phyloP scores from a whole-genome alignment of 2,797 vertebrate genomes.

The Spea hammondii region DNA sequence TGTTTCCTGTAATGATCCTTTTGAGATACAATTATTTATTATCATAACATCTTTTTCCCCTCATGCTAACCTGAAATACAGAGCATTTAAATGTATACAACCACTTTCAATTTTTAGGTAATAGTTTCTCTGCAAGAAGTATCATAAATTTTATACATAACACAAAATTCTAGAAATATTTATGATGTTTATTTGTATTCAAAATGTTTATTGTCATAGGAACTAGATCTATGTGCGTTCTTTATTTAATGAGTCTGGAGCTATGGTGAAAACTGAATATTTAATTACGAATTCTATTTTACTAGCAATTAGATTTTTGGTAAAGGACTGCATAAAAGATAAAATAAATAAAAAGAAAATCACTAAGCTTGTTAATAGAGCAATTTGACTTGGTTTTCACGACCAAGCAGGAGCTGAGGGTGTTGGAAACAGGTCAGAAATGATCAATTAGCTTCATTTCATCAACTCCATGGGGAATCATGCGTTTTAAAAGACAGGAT shows the following conservation, averaged over 20 bases:
- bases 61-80: no score
- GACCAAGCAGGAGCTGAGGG: conserved; percentile 29
- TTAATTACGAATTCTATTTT: conserved; percentile 1
- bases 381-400: conserved; percentile 38
- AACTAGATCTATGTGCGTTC: neutral
- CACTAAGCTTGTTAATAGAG: conserved; percentile 36
- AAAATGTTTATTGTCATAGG: conserved; percentile 1
- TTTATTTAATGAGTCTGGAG: neutral
- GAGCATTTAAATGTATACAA: neutral
- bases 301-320: neutral
- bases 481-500: conserved; percentile 28
- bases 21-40: no score
- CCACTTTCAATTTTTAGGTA: neutral
- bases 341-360: conserved; percentile 34
- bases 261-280: neutral
- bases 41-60: no score
- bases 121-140: neutral
- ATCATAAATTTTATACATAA: neutral
- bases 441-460: conserved; percentile 52
- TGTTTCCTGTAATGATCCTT: no score
- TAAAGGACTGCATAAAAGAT: conserved; percentile 15
- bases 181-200: neutral
- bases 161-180: neutral
- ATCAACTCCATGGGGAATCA: conserved; percentile 41
- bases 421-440: conserved; percentile 49